phyloP scores from a whole-genome alignment of 2,888 invertebrate genomes.

The Metallyticus violacea region DNA sequence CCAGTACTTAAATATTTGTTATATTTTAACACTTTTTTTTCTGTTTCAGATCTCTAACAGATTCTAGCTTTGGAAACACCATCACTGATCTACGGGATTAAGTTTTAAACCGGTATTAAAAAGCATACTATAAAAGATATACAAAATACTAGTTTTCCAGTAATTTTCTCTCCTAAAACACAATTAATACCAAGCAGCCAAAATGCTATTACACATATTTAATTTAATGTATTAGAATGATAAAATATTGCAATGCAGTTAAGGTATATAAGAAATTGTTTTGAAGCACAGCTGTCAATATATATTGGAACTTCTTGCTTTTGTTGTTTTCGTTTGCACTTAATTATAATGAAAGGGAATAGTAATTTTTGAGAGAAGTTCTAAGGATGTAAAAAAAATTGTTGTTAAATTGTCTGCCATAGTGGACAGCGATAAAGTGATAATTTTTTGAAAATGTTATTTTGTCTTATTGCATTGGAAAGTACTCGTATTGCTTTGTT shows the following conservation, averaged over 20 bases:
- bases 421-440: background rate
- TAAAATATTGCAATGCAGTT: background rate
- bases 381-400: background rate
- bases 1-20: too few species aligned
- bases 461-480: background rate
- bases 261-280: background rate
- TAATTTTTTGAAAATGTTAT: too few species aligned
- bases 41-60: background rate
- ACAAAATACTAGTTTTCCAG: slow-evolving; percentile 1
- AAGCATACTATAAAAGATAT: background rate
- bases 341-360: background rate
- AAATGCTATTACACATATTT: background rate
- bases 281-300: background rate
- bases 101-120: background rate
- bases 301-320: background rate
- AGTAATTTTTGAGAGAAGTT: background rate
- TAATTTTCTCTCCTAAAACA: background rate
- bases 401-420: background rate
- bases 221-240: background rate
- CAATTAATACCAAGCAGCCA: background rate
- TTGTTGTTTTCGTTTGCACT: background rate
- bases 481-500: background rate
- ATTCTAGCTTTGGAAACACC: background rate
- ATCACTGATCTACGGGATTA: background rate
- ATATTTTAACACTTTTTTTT: background rate